Percentiles rank a stretch among this genome's conserved stretches.
Conservation (phyloP, 2,888 invertebrate genomes). For the Shargacucullia verbasci region DNA sequence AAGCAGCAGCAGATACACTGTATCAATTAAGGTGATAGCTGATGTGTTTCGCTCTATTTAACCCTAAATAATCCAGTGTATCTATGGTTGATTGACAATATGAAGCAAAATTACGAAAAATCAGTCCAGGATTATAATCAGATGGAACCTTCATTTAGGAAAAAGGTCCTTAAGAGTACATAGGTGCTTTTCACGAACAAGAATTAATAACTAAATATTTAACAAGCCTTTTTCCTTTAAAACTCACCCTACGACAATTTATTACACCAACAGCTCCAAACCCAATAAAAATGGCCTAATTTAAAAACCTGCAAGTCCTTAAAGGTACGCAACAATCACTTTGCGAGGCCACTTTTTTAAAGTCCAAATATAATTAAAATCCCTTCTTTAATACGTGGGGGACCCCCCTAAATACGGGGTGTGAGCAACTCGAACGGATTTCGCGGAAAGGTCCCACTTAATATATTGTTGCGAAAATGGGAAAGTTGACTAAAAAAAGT, state of each 20-base stretch:
- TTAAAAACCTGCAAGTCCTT: conserved; percentile 24
- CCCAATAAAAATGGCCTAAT: conserved; percentile 19
- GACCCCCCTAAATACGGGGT: conserved; percentile 59
- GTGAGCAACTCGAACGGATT: conserved; percentile 76
- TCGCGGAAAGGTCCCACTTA: conserved; percentile 72
- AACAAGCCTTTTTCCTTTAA: too few species aligned
- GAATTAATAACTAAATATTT: too few species aligned
- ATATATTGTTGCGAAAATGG: conserved; percentile 72
- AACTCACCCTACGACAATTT: not conserved
- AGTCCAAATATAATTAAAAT: conserved; percentile 53
- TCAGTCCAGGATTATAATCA: too few species aligned
- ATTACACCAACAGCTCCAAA: not conserved
- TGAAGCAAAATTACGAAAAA: too few species aligned
- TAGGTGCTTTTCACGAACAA: too few species aligned
- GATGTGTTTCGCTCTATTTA: too few species aligned
- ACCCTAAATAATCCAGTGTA: too few species aligned
- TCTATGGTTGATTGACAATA: too few species aligned
- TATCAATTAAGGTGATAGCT: too few species aligned
- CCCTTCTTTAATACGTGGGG: conserved; percentile 55
- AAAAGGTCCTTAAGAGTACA: too few species aligned
- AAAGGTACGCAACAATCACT: conserved; percentile 47
- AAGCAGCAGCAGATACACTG: too few species aligned
- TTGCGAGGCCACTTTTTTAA: conserved; percentile 42
- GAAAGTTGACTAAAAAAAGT: conserved; percentile 70
- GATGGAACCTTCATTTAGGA: too few species aligned